Evolutionary conservation across 1,140 invertebrate species (phyloP).

Genomic region (Amphibalanus amphitrite): DNA sequence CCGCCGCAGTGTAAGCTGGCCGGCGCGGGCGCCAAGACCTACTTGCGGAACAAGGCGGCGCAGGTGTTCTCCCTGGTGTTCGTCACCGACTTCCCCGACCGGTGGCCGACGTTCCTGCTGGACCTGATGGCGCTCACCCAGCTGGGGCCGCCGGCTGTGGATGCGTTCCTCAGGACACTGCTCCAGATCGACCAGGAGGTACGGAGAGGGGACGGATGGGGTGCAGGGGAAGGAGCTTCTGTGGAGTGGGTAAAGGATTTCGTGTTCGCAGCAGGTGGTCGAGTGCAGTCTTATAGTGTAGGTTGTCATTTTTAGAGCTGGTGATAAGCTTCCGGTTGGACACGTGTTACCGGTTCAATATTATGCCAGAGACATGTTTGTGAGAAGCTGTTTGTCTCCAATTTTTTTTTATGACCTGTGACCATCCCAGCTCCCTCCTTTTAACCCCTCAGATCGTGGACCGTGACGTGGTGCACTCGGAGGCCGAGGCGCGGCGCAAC

Average conservation of each 20-base stretch:
- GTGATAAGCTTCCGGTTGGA: too few species aligned
- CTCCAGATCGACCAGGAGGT: slow-evolving; percentile 34
- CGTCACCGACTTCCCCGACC: slow-evolving; percentile 32
- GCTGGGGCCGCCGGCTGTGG: slow-evolving; percentile 28
- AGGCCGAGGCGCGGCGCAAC: slow-evolving; percentile 33
- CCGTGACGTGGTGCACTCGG: slow-evolving; percentile 30
- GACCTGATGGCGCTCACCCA: slow-evolving; percentile 30
- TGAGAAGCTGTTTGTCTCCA: neutral
- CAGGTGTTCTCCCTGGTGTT: slow-evolving; percentile 35
- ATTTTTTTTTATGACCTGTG: slow-evolving; percentile 2
- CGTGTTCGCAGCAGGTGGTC: too few species aligned
- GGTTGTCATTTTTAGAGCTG: too few species aligned
- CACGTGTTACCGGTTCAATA: too few species aligned
- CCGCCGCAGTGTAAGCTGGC: too few species aligned
- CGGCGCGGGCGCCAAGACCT: too few species aligned
- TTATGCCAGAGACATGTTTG: too few species aligned
- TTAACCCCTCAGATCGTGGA: slow-evolving; percentile 31
- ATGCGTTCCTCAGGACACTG: slow-evolving; percentile 35
- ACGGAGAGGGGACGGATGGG: too few species aligned
- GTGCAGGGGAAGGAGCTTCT: too few species aligned
- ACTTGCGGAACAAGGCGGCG: slow-evolving; percentile 34
- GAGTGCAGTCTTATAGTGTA: too few species aligned
- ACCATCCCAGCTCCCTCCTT: too few species aligned
- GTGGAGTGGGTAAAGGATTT: too few species aligned
- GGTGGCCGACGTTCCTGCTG: slow-evolving; percentile 36